Conservation (phyloP, 2,888 invertebrate genomes). For the Polyommatus iphigenia region DNA sequence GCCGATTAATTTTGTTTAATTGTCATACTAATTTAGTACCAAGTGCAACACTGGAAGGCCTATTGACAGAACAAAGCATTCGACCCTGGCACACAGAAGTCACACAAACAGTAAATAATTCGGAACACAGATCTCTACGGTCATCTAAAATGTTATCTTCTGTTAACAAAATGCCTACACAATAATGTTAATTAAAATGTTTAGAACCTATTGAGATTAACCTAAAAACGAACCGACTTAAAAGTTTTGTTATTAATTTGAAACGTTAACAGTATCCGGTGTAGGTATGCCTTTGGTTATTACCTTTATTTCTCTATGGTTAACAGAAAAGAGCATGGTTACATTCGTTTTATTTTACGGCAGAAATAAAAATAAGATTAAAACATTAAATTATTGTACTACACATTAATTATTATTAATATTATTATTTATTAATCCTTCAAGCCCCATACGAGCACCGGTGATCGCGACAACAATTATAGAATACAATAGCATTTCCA, state of each 20-base stretch:
- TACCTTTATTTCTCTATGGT: too few relatives aligned
- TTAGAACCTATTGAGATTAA: not conserved
- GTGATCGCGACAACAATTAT: too few relatives aligned
- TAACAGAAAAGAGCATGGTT: not conserved
- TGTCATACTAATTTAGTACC: not conserved
- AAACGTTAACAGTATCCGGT: too few relatives aligned
- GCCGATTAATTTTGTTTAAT: not conserved
- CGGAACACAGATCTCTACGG: conserved; percentile 10
- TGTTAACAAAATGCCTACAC: not conserved
- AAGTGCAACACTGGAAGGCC: not conserved
- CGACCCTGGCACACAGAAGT: conserved; percentile 22
- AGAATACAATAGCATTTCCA: too few relatives aligned
- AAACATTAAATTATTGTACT: too few relatives aligned
- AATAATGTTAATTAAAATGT: conserved; percentile 15
- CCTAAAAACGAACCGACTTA: too few relatives aligned
- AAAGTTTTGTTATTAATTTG: not conserved
- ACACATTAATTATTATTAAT: too few relatives aligned
- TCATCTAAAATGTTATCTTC: conserved; percentile 17
- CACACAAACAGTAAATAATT: conserved; percentile 13
- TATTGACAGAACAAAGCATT: conserved; percentile 10
- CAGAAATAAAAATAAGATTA: too few relatives aligned
- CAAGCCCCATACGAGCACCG: too few relatives aligned
- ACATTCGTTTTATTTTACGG: not conserved
- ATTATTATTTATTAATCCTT: too few relatives aligned
- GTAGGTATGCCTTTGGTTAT: too few relatives aligned